Percentiles rank a stretch among this genome's conserved stretches.
phyloP scores from a whole-genome alignment of 2,888 invertebrate genomes.

The Tiliacea citrago region DNA sequence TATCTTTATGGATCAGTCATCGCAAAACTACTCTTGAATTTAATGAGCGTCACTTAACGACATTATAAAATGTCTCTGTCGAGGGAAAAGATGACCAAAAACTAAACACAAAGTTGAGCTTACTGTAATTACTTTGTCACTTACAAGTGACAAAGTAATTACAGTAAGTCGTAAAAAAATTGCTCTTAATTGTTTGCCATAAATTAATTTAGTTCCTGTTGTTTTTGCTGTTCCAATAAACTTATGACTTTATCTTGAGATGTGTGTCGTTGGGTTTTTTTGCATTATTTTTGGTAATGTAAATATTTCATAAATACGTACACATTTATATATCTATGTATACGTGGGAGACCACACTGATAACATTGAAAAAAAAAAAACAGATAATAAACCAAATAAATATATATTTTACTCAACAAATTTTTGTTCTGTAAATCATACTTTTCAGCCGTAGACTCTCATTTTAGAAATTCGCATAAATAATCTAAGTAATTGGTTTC shows the following conservation, averaged over 20 bases:
- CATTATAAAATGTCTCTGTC: slow-evolving; percentile 38
- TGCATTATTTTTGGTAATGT: slow-evolving; percentile 7
- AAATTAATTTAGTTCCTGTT: slow-evolving; percentile 59
- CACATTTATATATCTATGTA: neutral
- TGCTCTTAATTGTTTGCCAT: slow-evolving; percentile 54
- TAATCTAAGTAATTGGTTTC: slow-evolving; percentile 36
- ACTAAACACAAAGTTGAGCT: neutral
- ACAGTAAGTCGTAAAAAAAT: slow-evolving; percentile 36
- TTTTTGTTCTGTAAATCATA: slow-evolving; percentile 10
- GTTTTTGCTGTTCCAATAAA: slow-evolving; percentile 38
- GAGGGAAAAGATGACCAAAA: slow-evolving; percentile 27
- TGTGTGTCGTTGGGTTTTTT: neutral
- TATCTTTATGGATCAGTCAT: slow-evolving; percentile 54
- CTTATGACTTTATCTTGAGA: slow-evolving; percentile 7
- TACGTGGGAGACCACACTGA: neutral
- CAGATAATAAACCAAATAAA: neutral
- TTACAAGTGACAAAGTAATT: slow-evolving; percentile 22
- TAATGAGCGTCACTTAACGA: slow-evolving; percentile 52
- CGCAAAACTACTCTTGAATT: slow-evolving; percentile 39
- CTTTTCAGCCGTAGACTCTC: slow-evolving; percentile 10
- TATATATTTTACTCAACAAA: neutral
- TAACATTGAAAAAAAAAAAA: slow-evolving; percentile 19
- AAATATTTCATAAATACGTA: neutral
- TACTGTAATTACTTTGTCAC: no score
- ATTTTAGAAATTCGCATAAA: slow-evolving; percentile 30